Percentiles rank a stretch among this genome's conserved stretches.
phyloP scores from a whole-genome alignment of 2,113 vertebrate species.

The Rhea pennata region DNA sequence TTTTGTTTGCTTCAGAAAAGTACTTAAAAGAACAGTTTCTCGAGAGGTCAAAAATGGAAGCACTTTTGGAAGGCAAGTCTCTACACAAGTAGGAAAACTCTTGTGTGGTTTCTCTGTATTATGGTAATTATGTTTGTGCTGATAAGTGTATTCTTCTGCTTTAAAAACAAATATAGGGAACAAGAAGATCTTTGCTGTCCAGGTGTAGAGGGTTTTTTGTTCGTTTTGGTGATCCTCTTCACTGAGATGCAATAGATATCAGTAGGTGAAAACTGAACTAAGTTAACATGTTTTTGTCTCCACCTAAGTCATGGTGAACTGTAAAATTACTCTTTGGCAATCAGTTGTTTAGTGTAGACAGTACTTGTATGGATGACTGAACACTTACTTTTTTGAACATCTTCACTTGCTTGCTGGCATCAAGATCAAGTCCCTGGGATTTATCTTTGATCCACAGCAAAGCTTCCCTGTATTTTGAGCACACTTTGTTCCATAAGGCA shows the following conservation, averaged over 20 bases:
- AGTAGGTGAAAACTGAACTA: neutral
- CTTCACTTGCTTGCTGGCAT: slow-evolving; percentile 87
- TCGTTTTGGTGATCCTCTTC: neutral
- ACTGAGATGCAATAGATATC: neutral
- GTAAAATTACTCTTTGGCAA: neutral
- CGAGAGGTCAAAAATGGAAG: neutral
- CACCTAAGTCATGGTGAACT: neutral
- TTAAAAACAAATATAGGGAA: neutral
- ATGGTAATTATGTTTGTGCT: neutral
- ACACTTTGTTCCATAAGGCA: slow-evolving; percentile 84
- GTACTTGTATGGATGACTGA: neutral
- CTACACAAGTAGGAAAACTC: neutral
- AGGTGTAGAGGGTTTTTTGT: neutral
- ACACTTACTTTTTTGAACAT: slow-evolving; percentile 82
- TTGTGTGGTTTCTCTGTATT: neutral
- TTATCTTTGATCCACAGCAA: slow-evolving; percentile 87
- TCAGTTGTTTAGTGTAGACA: neutral
- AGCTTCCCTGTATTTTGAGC: slow-evolving; percentile 83
- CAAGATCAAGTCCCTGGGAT: slow-evolving; percentile 85
- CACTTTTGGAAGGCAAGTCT: neutral
- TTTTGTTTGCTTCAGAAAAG: neutral
- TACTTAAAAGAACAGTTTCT: neutral
- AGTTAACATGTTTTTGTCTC: neutral
- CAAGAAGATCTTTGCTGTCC: neutral
- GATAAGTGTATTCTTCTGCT: neutral